Base-by-base conservation (phyloP, 1,140 invertebrate species). In the Megalonaias nervosa region DNA sequence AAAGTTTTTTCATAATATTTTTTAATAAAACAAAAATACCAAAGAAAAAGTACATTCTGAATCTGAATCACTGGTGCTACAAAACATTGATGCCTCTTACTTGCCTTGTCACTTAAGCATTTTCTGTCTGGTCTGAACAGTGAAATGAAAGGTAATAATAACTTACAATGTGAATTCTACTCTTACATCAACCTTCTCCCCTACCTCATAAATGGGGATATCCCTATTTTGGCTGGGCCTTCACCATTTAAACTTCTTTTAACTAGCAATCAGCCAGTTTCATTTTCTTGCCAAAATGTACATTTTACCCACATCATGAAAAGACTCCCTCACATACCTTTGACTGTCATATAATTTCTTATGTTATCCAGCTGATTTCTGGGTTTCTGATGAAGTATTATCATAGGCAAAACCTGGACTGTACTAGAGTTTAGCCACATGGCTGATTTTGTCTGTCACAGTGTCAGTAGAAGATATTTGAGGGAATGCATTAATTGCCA, bases 251-350 rank as follows among this genome's bases (percentile, higher is more conserved):
- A 23, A 31, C 17, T 19, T 67, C 67, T 26, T 67, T 67, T 31
- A 64, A 31, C 59, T 59, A 72, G 62, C 48, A 55, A 26, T 72
- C 59, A 16, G 59, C 71, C 23, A 72, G 38, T 60, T 72, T 72
- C 3, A 55, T 23, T n/a, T 64, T 72, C 14, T 61, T 61, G 6
- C 59, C 21, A 21, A 72, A 16, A n/a, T 57, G 3, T 17, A 71
- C 21, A 19, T 72, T 72, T n/a, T 61, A 12, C 59, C 71, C 15
- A 26, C 31, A 31, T 1, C 31, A 31, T 12, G 17, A 55, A 15
- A 38, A 72, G 26, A n/a, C 64, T 72, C 13, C 56, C 69, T 13
- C 16, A 55, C 69, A 38, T 71, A 59, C 17, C n/a, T n/a, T n/a
- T n/a, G n/a, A n/a, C 6, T n/a, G 11, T 71, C 56, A 26, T 71